Evolutionary conservation across 2,797 vertebrate species (phyloP).

Genomic region (Spinus olivaceus): DNA sequence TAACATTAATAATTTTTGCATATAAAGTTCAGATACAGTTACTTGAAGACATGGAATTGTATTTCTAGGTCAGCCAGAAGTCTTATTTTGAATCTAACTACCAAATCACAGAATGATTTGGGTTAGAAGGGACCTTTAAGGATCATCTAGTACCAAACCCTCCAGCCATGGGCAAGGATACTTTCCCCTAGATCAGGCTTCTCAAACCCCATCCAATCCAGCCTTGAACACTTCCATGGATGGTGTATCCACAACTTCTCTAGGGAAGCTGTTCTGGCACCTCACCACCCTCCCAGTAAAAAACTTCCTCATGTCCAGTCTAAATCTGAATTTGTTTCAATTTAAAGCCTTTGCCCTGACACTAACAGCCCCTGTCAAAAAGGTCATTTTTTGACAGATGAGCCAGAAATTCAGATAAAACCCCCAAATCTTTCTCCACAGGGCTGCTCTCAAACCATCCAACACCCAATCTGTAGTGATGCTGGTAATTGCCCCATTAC

Average conservation of each 20-base stretch:
- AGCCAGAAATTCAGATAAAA: neutral
- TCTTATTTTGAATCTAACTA: neutral
- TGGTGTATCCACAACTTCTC: neutral
- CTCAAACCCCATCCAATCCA: neutral
- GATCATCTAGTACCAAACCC: neutral
- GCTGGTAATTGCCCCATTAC: neutral
- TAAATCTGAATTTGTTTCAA: fast-evolving
- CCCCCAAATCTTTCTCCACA: neutral
- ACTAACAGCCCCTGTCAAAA: neutral
- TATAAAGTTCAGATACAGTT: neutral
- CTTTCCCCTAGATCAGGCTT: neutral
- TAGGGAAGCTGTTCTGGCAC: neutral
- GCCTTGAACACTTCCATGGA: neutral
- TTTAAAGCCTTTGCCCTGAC: neutral
- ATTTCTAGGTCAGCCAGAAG: neutral
- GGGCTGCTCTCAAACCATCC: neutral
- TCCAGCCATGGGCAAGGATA: fast-evolving
- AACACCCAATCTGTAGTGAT: neutral
- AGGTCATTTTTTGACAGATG: neutral
- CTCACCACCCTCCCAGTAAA: neutral
- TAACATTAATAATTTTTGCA: neutral
- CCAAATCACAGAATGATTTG: neutral
- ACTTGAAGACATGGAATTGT: neutral
- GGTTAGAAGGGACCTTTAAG: neutral
- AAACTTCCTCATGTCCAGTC: neutral